Percentiles rank a stretch among this genome's conserved stretches.
These are phyloP conservation scores for Boloria euphrosyne DNA, from an alignment of 2,888 invertebrate genomes.

Conservation along the genomic window DNA sequence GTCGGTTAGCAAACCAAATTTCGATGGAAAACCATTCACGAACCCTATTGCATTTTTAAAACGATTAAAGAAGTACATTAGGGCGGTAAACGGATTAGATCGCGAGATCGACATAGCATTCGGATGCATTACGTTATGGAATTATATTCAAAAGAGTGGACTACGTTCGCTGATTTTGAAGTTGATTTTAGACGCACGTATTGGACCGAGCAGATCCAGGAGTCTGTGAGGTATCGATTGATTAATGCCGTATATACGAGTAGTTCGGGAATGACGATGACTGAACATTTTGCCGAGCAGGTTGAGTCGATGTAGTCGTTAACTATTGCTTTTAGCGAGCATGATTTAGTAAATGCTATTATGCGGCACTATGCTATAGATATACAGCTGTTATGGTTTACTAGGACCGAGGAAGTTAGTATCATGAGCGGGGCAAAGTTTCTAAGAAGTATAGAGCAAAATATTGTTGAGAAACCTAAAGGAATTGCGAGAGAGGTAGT, in stretches of 20 bases:
- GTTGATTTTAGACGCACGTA: not conserved
- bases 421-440: not conserved
- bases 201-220: slow-evolving; percentile 1
- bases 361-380: not conserved
- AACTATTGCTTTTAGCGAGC: not conserved
- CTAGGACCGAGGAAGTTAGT: not conserved
- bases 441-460: not conserved
- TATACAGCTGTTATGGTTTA: not conserved
- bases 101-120: slow-evolving; percentile 1
- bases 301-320: not conserved
- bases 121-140: not conserved
- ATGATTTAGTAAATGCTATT: not conserved
- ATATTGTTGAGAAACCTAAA: not conserved
- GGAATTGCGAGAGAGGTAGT: not conserved
- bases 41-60: not conserved
- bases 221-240: not conserved
- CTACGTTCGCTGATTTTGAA: not conserved
- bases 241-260: not conserved
- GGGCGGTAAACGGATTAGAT: not conserved
- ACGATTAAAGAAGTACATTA: not conserved
- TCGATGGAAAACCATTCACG: not conserved
- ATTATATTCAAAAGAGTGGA: not conserved
- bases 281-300: not conserved
- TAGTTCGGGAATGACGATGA: not conserved
- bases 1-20: not conserved